Base-by-base conservation (phyloP, 92 coral and sea anemone species). In the Micromussa lordhowensis region DNA sequence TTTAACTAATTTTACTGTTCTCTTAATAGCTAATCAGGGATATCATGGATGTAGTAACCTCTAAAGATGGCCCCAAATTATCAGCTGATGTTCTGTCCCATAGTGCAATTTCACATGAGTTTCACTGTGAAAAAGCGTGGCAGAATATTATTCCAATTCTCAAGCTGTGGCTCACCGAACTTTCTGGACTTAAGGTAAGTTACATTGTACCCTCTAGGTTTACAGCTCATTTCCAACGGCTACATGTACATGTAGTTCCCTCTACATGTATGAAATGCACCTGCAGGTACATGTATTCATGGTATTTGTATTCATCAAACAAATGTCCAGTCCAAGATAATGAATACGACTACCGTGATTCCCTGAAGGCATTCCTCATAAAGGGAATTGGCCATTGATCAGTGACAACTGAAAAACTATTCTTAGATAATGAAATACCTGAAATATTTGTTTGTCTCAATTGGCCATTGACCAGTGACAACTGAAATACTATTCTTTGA, bases 121-220 rank as follows among this genome's bases (percentile, higher is more conserved):
- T 96, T 26, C 95, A 96, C 91, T 97, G 99, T 89, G 96, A 95
- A 75, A 91, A 96, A 74, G 99, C 99, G 8, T 97, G 99, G 99
- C 96, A 92, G 78, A 91, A 94, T 85, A 88, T 97, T 38, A 29
- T 97, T 34, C 99, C 99, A 22, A 94, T 94, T 3, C 92, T 97
- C 54, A 86, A 85, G 44, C 81, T 92, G 86, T 97, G 99, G 99
- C 91, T 92, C 3, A 91, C 82, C 80, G 98, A 97, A 86, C 92
- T 97, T 35, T 79, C 89, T 71, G 91, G 82, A 53, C 90, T 97
- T 26, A 88, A 93, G 92, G 99, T 94, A 71, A 74, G 88, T 59
- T 17, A 1, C n/a, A n/a, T 53, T 18, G 34, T 15, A 49, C 32
- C 15, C 48, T 77, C 63, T 59, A 19, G 35, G 29, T 35, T 28